Evolutionary conservation across 2,888 invertebrate genomes (phyloP).

Genomic region (Apodemia zela): DNA sequence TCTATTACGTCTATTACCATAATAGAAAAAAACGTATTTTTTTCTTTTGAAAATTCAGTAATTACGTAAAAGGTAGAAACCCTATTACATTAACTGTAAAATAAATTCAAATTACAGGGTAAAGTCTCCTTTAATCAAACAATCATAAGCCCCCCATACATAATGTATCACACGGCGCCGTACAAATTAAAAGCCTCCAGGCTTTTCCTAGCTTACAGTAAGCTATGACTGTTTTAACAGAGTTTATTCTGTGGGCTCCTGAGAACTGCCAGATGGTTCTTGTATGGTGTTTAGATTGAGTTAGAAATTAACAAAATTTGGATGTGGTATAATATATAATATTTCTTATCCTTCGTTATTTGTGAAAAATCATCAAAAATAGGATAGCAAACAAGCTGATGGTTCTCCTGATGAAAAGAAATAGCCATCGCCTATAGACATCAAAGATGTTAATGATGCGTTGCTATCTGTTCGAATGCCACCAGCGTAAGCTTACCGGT

Average conservation of each 20-base stretch:
- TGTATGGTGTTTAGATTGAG: conserved; percentile 39
- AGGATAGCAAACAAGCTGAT: no score
- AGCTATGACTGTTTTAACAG: conserved; percentile 47
- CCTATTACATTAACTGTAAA: not conserved
- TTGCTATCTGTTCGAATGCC: no score
- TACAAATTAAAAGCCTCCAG: conserved; percentile 65
- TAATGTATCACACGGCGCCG: conserved; percentile 39
- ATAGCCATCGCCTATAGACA: no score
- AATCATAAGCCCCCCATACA: conserved; percentile 47
- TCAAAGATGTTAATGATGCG: no score
- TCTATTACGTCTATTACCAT: no score
- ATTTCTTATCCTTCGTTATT: no score
- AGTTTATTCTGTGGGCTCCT: conserved; percentile 54
- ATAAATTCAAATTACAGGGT: conserved; percentile 20
- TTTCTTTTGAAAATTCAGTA: no score
- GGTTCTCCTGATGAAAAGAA: no score
- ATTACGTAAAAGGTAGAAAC: no score
- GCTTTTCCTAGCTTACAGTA: conserved; percentile 44
- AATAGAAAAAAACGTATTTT: no score
- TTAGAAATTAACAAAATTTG: conserved; percentile 28
- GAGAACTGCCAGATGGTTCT: conserved; percentile 67
- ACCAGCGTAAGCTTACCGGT: no score
- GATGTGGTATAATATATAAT: conserved; percentile 37
- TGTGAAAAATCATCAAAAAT: no score
- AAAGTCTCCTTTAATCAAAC: conserved; percentile 40